phyloP scores from a whole-genome alignment of 2,888 invertebrate genomes.

The Dasysyrphus albostriatus region DNA sequence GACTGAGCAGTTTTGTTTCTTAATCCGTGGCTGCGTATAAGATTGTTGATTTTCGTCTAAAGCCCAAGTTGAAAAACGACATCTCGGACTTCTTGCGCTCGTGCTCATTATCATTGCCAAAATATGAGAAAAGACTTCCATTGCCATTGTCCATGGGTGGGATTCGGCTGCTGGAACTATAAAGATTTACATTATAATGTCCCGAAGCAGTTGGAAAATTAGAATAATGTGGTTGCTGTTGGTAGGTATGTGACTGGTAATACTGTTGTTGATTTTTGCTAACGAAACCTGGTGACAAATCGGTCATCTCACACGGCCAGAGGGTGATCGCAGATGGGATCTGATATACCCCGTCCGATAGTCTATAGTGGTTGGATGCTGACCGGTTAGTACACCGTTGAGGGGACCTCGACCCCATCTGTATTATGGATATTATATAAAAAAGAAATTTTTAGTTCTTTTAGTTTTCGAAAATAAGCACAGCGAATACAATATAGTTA shows the following conservation, averaged over 20 bases:
- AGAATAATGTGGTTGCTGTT: constrained; percentile 72
- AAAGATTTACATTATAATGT: constrained; percentile 77
- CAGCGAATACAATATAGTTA: neutral
- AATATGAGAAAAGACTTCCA: constrained; percentile 82
- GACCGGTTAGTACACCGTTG: constrained; percentile 83
- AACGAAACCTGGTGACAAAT: constrained; percentile 83
- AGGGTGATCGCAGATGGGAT: constrained; percentile 95
- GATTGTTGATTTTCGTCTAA: constrained; percentile 83
- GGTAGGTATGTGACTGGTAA: constrained; percentile 76
- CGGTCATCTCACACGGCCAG: constrained; percentile 96
- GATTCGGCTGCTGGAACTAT: constrained; percentile 77
- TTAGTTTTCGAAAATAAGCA: neutral
- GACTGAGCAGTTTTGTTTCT: constrained; percentile 7
- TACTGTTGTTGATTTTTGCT: constrained; percentile 78
- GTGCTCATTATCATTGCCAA: constrained; percentile 82
- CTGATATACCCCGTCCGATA: constrained; percentile 89
- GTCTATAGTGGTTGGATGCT: constrained; percentile 84
- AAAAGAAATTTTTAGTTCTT: neutral
- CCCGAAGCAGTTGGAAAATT: constrained; percentile 76
- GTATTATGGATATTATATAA: constrained; percentile 76
- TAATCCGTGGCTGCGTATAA: constrained; percentile 83
- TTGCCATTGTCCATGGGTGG: constrained; percentile 79
- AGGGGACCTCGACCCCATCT: constrained; percentile 93
- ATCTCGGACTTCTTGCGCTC: constrained; percentile 83
- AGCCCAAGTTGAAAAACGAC: constrained; percentile 83